Conservation (phyloP, 2,113 vertebrate species). For the Chaetops frenatus region DNA sequence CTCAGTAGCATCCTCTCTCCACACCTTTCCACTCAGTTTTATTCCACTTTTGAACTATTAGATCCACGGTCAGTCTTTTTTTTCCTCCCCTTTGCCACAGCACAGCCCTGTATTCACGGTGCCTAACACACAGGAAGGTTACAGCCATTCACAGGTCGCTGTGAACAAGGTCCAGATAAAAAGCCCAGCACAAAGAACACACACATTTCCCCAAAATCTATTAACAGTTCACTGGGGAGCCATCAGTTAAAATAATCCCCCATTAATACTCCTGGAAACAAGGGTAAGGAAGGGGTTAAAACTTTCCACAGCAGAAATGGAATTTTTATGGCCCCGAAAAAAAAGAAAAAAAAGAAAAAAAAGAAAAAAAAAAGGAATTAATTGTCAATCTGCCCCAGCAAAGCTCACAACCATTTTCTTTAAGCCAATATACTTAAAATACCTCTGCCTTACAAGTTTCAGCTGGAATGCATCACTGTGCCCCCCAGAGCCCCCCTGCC, state of each 20-base stretch:
- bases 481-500: not conserved
- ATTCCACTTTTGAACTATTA: not conserved
- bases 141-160: not conserved
- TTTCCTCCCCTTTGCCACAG: not conserved
- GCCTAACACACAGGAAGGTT: not conserved
- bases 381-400: slow-evolving; percentile 34
- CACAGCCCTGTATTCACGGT: not conserved
- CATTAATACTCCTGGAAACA: not conserved
- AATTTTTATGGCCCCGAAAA: slow-evolving; percentile 11
- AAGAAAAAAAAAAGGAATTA: not conserved
- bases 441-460: slow-evolving; percentile 32
- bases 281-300: slow-evolving; percentile 38
- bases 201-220: not conserved
- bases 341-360: not conserved
- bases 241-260: not conserved
- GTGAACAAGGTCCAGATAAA: not conserved
- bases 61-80: not conserved
- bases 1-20: not conserved
- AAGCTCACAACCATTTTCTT: slow-evolving; percentile 4
- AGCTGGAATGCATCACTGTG: slow-evolving; percentile 39
- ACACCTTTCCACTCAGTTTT: not conserved
- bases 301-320: slow-evolving; percentile 34
- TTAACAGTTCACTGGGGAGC: not conserved
- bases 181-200: not conserved
- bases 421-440: slow-evolving; percentile 54